Percentiles rank a stretch among this genome's conserved stretches.
Conservation (phyloP, 2,888 invertebrate genomes). For the Stenurella melanura region DNA sequence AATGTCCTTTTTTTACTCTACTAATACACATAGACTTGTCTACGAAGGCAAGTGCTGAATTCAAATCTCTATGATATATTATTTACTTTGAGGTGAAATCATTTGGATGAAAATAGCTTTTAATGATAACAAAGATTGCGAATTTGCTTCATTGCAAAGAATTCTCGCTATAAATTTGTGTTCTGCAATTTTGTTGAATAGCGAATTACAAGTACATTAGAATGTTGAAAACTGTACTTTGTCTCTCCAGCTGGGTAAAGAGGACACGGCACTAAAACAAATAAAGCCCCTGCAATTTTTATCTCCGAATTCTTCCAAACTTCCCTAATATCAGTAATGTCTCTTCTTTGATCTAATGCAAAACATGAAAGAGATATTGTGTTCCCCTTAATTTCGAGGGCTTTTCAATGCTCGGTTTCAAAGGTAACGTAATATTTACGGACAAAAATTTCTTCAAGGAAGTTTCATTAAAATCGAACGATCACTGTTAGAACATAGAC, state of each 20-base stretch:
- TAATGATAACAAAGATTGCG: neutral
- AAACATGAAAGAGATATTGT: constrained; percentile 23
- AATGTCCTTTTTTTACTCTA: too few species aligned
- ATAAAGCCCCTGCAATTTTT: constrained; percentile 33
- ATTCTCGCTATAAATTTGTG: constrained; percentile 23
- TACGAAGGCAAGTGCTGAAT: too few species aligned
- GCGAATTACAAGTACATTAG: constrained; percentile 40
- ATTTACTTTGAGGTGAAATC: neutral
- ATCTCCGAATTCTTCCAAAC: constrained; percentile 19
- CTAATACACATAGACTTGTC: too few species aligned
- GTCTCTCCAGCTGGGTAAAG: constrained; percentile 13
- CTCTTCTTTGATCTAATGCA: constrained; percentile 32
- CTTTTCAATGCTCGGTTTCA: constrained; percentile 9
- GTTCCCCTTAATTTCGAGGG: constrained; percentile 18
- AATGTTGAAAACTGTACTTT: constrained; percentile 37
- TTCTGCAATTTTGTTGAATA: constrained; percentile 31
- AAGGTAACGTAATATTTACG: constrained; percentile 12
- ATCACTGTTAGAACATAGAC: neutral
- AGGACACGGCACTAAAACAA: constrained; percentile 34
- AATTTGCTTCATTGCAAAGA: neutral
- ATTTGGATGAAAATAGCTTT: neutral
- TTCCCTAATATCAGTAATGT: constrained; percentile 31
- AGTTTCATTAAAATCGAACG: neutral
- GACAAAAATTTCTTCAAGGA: neutral
- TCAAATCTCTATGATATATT: too few species aligned